Percentiles rank a stretch among this genome's conserved stretches.
Conservation (phyloP, 2,797 vertebrate species). For the Antrozous pallidus region DNA sequence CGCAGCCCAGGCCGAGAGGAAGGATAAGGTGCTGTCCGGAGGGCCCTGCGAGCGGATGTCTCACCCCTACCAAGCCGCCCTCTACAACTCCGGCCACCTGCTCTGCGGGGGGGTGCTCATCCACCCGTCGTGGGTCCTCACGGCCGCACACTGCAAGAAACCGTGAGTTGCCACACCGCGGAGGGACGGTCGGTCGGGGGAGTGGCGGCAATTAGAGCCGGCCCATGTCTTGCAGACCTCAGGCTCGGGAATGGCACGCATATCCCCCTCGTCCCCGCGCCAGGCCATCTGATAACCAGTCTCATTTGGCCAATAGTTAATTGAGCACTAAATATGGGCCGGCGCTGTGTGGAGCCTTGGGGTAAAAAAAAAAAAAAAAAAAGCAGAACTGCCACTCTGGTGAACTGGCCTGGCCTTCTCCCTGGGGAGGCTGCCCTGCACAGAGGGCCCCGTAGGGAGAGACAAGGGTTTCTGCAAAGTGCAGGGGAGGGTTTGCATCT, state of each 20-base stretch:
- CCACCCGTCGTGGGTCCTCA: constrained; percentile 78
- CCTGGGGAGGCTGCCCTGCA: fast-evolving
- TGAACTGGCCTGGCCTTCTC: neutral
- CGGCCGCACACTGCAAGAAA: constrained; percentile 68
- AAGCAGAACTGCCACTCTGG: neutral
- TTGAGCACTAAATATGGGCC: neutral
- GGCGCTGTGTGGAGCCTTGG: neutral
- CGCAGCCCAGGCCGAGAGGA: constrained; percentile 59
- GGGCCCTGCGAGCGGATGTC: neutral
- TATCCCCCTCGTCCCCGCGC: fast-evolving
- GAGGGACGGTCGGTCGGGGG: too few species aligned
- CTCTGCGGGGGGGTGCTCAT: constrained; percentile 83
- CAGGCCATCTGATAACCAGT: neutral
- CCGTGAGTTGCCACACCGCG: constrained; percentile 36
- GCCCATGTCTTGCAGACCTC: neutral
- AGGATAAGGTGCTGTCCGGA: constrained; percentile 32
- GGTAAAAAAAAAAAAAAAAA: neutral
- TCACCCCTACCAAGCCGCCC: constrained; percentile 80
- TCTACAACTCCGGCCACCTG: constrained; percentile 49
- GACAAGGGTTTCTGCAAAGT: neutral
- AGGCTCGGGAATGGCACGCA: neutral
- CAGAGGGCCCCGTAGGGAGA: fast-evolving
- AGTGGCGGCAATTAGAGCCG: neutral
- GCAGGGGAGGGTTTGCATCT: neutral
- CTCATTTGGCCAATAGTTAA: neutral